These are phyloP conservation scores for Luehdorfia chinensis DNA, from an alignment of 1,140 invertebrate genomes.

Conservation along the genomic window DNA sequence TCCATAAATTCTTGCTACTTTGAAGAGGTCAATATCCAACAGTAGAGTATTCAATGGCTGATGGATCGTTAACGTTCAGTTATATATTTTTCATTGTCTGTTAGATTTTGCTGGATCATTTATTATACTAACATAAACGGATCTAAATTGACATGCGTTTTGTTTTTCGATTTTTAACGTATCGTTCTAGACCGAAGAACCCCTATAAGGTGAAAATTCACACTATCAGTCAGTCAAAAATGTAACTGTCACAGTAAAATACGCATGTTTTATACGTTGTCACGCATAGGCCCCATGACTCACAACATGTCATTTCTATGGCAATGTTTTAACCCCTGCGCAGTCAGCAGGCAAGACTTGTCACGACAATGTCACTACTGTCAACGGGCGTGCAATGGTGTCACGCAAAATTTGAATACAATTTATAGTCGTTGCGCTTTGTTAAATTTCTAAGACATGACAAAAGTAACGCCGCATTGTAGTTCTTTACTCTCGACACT, in stretches of 20 bases:
- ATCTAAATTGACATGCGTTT: too few relatives aligned
- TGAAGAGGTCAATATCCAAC: too few relatives aligned
- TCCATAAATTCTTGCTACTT: too few relatives aligned
- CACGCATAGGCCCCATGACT: conserved; percentile 36
- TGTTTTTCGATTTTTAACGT: too few relatives aligned
- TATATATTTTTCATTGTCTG: too few relatives aligned
- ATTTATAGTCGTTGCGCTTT: conserved; percentile 36
- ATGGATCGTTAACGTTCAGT: too few relatives aligned
- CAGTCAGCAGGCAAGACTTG: conserved; percentile 42
- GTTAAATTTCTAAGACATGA: conserved; percentile 13
- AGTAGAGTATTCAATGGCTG: too few relatives aligned
- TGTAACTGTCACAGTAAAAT: conserved; percentile 43
- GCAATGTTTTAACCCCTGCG: conserved; percentile 39
- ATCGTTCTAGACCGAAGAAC: too few relatives aligned
- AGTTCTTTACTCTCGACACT: conserved; percentile 28
- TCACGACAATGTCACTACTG: conserved; percentile 49
- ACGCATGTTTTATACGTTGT: conserved; percentile 41
- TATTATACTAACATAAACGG: too few relatives aligned
- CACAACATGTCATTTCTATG: conserved; percentile 37
- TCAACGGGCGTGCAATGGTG: conserved; percentile 42
- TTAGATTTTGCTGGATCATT: too few relatives aligned
- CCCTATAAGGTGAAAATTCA: too few relatives aligned
- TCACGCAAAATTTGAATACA: conserved; percentile 66
- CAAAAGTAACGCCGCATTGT: conserved; percentile 21
- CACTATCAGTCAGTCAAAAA: conserved; percentile 50